Evolutionary conservation across 2,113 vertebrate genomes (phyloP), one percentile per base, ranked within the genome.

Genomic region (Ceyx margarethae): DNA sequence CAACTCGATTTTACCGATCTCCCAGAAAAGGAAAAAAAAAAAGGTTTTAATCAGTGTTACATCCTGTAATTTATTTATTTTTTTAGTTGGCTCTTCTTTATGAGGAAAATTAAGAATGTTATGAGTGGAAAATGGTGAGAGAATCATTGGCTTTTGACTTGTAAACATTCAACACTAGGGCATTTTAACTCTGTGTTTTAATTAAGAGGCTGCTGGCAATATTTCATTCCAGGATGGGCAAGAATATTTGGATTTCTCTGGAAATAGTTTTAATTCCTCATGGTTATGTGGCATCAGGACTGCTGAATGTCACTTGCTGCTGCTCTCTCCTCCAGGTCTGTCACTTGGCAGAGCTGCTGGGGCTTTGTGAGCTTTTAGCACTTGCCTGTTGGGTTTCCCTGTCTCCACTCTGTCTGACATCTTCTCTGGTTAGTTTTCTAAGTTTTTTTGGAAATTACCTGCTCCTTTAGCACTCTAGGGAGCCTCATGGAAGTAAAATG

Each of bases 241-340:
- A 78, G 26, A 87, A 28, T 64, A 42, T 64, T 71, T 33, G 48
- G 40, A n/a, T 84, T 61, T 66, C 11, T 48, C 13, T 78, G 43
- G 56, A 67, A 84, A 53, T 81, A 56, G 21, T 71, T 91, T 33
- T 71, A 18, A 31, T 69, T 79, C 45, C 11, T 71, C 16, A 1
- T 23, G 11, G 6, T 29, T 53, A 6, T 17, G 17, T 46, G 31
- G n/a, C 25, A 16, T 60, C 33, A 18, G 19, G 54, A 17, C 43
- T 68, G 28, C 14, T 0, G 0, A 35, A 18, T 12, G 4, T 28
- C 16, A 6, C 26, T 73, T 0, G 0, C 10, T 26, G 40, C 64
- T 88, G 76, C 4, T 2, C 17, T 48, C 13, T 73, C 8, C 57
- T 68, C 29, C 21, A 18, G 23, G 60, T 53, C 37, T 53, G 46